Evolutionary conservation across 2,113 vertebrate genomes (phyloP).

Genomic region (Amblyornis subalaris): DNA sequence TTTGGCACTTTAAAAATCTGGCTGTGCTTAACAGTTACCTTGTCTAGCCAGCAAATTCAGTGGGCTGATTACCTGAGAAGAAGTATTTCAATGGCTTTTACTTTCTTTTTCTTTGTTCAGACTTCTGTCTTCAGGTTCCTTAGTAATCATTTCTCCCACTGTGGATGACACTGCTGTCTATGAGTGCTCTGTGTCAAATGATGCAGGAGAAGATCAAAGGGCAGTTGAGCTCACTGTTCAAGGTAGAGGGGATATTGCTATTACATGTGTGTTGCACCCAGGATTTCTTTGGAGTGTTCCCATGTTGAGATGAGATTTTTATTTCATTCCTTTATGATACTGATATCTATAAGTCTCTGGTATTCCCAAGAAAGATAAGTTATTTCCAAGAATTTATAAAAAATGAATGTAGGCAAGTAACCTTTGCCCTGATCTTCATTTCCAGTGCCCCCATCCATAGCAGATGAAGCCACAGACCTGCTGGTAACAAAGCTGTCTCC

Average conservation of each 20-base stretch:
- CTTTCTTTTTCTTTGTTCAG: slow-evolving; percentile 67
- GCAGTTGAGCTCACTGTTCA: slow-evolving; percentile 81
- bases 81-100: neutral
- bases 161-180: slow-evolving; percentile 90
- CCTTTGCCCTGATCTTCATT: neutral
- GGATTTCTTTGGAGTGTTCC: neutral
- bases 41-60: neutral
- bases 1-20: neutral
- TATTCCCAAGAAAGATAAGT: neutral
- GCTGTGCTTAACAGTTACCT: neutral
- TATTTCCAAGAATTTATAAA: neutral
- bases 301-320: neutral
- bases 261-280: neutral
- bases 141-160: slow-evolving; percentile 89
- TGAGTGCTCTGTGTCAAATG: slow-evolving; percentile 84
- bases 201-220: slow-evolving; percentile 84
- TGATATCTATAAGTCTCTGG: neutral
- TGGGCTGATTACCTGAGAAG: neutral
- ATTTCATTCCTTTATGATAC: neutral
- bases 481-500: slow-evolving; percentile 83
- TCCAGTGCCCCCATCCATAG: slow-evolving; percentile 92
- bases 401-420: neutral
- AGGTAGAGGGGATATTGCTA: slow-evolving; percentile 69
- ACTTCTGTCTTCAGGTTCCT: slow-evolving; percentile 90
- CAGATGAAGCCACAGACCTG: slow-evolving; percentile 88